Evolutionary conservation across 1,140 invertebrate species (phyloP), one percentile per base, ranked within the genome.

Genomic region (Bradysia coprophila): DNA sequence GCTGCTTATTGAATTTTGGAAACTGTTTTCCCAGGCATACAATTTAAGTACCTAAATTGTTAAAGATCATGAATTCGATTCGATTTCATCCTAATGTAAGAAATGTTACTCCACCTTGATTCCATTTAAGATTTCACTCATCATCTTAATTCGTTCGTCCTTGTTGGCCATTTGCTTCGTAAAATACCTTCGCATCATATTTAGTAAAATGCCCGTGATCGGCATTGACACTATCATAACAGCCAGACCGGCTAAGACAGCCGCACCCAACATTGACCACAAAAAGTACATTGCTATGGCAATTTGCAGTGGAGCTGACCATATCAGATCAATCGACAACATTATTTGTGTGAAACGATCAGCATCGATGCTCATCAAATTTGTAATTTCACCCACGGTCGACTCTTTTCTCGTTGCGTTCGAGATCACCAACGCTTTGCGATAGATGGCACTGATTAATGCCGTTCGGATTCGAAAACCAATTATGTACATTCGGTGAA

Each of bases 391-490:
- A 41, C 89, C 90, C 19, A 90, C 81, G 1, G 88, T 91, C 4
- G 81, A 84, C 49, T 83, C 78, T 59, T 84, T 85, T 46, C 79
- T 69, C 0, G 83, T 75, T 1, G 71, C 63, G 53, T 83, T 86
- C 0, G 83, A 88, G 57, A 88, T 76, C 37, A 72, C 63, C 31
- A 88, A 57, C 2, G 82, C 78, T 64, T 98, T 98, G 53, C 80
- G 73, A 59, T 98, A 98, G 48, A 98, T 87, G 38, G 91, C 76
- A 47, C 89, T 85, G 8, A 93, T 91, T 16, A 98, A 64, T 1
- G 87, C 81, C 0, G 92, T 94, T 44, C 93, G 67, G 45, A 97
- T 81, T 36, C 86, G 72, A 66, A 97, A 76, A 5, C 91, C 93
- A 18, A 94, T 79, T 23, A 92, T 63, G 52, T 85, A 87, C 82